Evolutionary conservation across 2,113 vertebrate species (phyloP), one percentile per base, ranked within the genome.

Genomic region (Ranitomeya variabilis): DNA sequence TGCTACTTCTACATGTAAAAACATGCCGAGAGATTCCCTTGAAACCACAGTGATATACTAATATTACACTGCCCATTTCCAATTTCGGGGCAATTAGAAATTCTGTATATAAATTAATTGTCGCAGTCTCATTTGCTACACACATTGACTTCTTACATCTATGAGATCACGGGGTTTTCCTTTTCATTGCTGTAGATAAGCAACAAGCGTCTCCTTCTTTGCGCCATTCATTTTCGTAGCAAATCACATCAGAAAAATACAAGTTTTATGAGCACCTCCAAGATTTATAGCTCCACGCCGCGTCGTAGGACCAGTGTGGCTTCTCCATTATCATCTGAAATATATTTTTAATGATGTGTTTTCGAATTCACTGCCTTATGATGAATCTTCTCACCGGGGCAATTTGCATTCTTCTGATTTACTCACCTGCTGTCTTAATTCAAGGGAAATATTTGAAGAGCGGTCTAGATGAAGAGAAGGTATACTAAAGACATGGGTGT

Each of bases 361-460:
- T 83, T 83, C 16, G 37, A 83, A 69, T 83, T 54, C 11, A 23
- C 62, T 52, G 81, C 66, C 26, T 55, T 74, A 85, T 67, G 67
- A 71, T 57, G 54, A 74, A 73, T 51, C 26, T 85, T 9, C 67
- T 26, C 3, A 54, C 52, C 31, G 21, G 52, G 13, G 54, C 21
- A 57, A 73, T 83, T 83, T 54, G 62, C 62, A 83, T 83, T 52
- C 45, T 69, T 83, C 14, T 83, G 81, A 83, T 83, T 66, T 52
- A 54, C 54, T n/a, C 66, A 69, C 21, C 71, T 62, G 66, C 67
- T 82, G 67, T 57, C 83, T 74, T 85, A 73, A 74, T 69, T 85
- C 14, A 85, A 51, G 74, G 45, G 67, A 86, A 86, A 64, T 64
- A 54, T 86, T 55, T 85, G 78, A 92, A 84, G 55, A 80, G 78